Evolutionary conservation across 1,140 invertebrate genomes (phyloP), one percentile per base, ranked within the genome.

Genomic region (Papilio dardanus): DNA sequence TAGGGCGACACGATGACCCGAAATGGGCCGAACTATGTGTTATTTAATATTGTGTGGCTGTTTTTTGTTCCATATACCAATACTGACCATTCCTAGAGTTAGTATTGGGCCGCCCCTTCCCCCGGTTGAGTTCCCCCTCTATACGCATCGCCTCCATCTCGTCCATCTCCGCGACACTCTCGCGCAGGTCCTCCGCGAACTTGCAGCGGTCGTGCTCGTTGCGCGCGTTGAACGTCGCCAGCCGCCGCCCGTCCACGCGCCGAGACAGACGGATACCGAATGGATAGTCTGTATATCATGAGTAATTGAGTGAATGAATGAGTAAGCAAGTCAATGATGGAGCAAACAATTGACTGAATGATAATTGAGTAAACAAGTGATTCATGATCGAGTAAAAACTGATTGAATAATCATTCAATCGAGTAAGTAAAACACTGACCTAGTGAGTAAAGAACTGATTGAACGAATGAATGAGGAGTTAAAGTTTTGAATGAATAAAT

Each of bases 151-250:
- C 96, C 86, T 98, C 97, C 98, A 99, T 99, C 89, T 99, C 98
- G 90, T 98, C 98, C 96, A 98, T 99, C 93, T 99, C 98, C 78
- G 96, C 97, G 71, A 99, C 97, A n/a, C 97, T 97, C 93, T 99
- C 98, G 66, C 97, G 95, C 71, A 99, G 94, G 93, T 99, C 98
- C 90, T 99, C 98, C 3, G 97, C 97, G 92, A 99, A 99, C 93
- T 98, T 98, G 93, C 97, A 97, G 74, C 98, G 95, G 92, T 99
- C 98, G 88, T 98, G 97, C 86, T 99, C 98, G 89, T 99, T 99
- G 78, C 98, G 95, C 0, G 98, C 98, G 93, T 99, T 99, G 89
- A 99, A 98, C 54, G 97, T 99, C 77, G 99, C 96, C 76, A 99
- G 93, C 8, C 97, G 95, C 86, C 98, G 98, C 33, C 96, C 96